These are phyloP conservation scores for Phoenoteleia sp. DNA, from an alignment of 2,888 invertebrate genomes.

Conservation along the genomic window DNA sequence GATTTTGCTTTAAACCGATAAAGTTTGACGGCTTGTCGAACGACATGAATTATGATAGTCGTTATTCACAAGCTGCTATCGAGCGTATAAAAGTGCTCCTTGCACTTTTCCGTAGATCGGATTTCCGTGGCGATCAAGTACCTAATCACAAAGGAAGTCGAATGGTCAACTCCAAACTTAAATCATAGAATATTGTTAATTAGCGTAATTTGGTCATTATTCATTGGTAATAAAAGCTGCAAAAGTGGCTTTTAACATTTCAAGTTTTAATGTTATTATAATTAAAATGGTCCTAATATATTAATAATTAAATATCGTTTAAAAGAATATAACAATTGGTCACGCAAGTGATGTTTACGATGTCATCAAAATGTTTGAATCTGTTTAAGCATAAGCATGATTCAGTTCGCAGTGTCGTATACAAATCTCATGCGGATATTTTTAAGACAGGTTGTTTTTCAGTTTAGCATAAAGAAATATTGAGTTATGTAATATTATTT, in stretches of 20 bases:
- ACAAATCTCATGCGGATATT: background rate
- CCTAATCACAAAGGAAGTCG: conserved; percentile 63
- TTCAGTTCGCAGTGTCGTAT: too few species aligned
- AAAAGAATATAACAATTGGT: too few species aligned
- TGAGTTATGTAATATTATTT: background rate
- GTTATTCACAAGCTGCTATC: conserved; percentile 67
- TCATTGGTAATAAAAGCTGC: too few species aligned
- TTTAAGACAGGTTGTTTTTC: conserved; percentile 6
- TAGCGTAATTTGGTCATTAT: conserved; percentile 24
- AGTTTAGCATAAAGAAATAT: conserved; percentile 13
- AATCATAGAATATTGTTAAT: conserved; percentile 34
- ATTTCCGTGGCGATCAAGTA: conserved; percentile 58
- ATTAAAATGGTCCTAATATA: too few species aligned
- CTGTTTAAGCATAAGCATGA: too few species aligned
- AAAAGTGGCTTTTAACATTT: too few species aligned
- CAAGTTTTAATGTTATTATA: too few species aligned
- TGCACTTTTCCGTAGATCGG: conserved; percentile 67
- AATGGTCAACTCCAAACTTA: conserved; percentile 18
- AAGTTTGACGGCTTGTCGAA: conserved; percentile 69
- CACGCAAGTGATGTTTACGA: too few species aligned
- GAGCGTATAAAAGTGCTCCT: conserved; percentile 69
- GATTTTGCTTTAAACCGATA: conserved; percentile 68
- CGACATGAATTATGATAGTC: conserved; percentile 70
- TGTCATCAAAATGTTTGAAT: too few species aligned
- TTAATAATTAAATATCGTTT: too few species aligned